These are phyloP conservation scores for Heliocidaris tuberculata DNA, from an alignment of 35 echinoderm and acorn worm genomes.

Conservation along the genomic window DNA sequence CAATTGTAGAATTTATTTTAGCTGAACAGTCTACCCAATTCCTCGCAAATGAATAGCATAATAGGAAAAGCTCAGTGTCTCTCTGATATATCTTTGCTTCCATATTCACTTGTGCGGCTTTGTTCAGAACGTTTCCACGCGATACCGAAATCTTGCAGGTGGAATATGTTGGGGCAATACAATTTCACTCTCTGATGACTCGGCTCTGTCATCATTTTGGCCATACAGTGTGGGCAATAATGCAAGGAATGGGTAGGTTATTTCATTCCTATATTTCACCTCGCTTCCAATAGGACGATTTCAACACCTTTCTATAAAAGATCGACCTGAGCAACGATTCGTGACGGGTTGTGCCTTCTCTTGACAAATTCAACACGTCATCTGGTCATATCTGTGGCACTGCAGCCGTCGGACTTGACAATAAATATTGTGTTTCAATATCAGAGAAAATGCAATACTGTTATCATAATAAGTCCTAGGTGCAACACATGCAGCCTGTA, in stretches of 20 bases:
- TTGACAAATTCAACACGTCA: not conserved
- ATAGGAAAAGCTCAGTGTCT: not conserved
- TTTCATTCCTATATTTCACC: not conserved
- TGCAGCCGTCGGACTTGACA: not conserved
- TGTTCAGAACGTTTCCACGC: not conserved
- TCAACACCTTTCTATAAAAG: not conserved
- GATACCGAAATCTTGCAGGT: not conserved
- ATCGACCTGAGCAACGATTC: not conserved
- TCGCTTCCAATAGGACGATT: not conserved
- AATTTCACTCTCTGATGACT: not conserved
- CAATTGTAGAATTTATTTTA: too few relatives aligned
- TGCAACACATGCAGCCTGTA: not conserved
- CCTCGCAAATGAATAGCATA: not conserved
- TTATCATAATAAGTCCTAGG: not conserved
- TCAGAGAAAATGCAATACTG: not conserved
- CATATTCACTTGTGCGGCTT: not conserved
- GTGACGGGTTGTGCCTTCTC: not conserved
- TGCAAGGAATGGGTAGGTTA: not conserved
- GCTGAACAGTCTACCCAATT: too few relatives aligned
- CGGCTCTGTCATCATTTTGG: not conserved
- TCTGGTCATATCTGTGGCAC: not conserved
- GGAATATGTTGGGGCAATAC: not conserved
- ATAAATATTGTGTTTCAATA: not conserved
- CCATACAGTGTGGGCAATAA: not conserved
- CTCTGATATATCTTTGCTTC: not conserved